These are phyloP conservation scores for Falcaria lacertinaria DNA, from an alignment of 2,888 invertebrate genomes.

Conservation along the genomic window DNA sequence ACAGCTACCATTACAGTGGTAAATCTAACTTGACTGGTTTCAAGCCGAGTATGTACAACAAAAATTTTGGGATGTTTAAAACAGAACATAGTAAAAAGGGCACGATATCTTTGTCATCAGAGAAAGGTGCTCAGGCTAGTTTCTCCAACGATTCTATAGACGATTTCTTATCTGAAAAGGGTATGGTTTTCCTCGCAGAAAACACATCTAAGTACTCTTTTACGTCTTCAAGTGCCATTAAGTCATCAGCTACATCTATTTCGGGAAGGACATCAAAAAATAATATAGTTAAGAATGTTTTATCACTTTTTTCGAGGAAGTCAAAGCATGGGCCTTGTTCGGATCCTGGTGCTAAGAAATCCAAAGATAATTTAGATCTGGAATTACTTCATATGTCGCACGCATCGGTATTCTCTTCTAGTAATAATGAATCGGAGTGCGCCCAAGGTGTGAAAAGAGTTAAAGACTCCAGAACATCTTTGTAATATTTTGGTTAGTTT, in stretches of 20 bases:
- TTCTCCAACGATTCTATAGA: constrained; percentile 66
- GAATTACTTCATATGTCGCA: constrained; percentile 57
- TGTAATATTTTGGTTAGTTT: constrained; percentile 34
- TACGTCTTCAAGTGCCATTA: constrained; percentile 28
- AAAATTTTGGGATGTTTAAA: constrained; percentile 12
- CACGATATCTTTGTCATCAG: constrained; percentile 34
- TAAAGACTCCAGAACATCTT: constrained; percentile 51
- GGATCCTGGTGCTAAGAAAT: constrained; percentile 43
- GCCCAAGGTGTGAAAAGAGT: constrained; percentile 26
- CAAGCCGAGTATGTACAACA: constrained; percentile 6
- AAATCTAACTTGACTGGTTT: constrained; percentile 15
- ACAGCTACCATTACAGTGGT: constrained; percentile 34
- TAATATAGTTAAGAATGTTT: constrained; percentile 45
- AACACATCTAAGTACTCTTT: constrained; percentile 51
- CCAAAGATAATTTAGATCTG: constrained; percentile 36
- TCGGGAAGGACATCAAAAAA: constrained; percentile 61
- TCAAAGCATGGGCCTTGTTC: constrained; percentile 43
- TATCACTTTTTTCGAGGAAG: constrained; percentile 41
- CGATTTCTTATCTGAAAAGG: constrained; percentile 56
- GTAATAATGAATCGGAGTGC: constrained; percentile 38
- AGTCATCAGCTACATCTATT: constrained; percentile 26
- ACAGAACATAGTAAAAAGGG: constrained; percentile 14
- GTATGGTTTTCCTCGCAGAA: constrained; percentile 41
- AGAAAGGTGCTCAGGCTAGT: constrained; percentile 52
- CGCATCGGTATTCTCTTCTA: constrained; percentile 48